These are phyloP conservation scores for Galaxias olidus DNA, from an alignment of 2,797 vertebrate species.

Conservation along the genomic window DNA sequence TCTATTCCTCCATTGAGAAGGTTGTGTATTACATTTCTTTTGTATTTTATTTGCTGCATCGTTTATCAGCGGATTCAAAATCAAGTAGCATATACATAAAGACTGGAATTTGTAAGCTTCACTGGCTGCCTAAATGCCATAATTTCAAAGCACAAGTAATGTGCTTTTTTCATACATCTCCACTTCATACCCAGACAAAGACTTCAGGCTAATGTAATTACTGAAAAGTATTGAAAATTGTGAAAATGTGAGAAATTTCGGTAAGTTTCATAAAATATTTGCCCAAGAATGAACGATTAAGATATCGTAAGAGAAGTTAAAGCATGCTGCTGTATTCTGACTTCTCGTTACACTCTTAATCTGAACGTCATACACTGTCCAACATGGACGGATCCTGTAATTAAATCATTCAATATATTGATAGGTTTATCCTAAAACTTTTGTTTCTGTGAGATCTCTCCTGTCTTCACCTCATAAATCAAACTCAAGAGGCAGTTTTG, in stretches of 20 bases:
- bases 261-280: too few relatives aligned
- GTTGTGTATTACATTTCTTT: too few relatives aligned
- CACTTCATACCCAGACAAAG: conserved; percentile 20
- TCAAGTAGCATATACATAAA: too few relatives aligned
- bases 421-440: conserved; percentile 20
- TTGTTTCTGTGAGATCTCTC: neutral
- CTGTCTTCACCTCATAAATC: conserved; percentile 1
- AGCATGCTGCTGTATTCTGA: conserved; percentile 7
- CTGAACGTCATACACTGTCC: conserved; percentile 15
- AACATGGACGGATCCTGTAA: conserved; percentile 18
- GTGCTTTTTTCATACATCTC: conserved; percentile 39
- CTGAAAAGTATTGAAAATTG: too few relatives aligned
- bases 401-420: conserved; percentile 23
- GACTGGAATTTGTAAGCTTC: too few relatives aligned
- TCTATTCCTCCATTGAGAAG: too few relatives aligned
- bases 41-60: too few relatives aligned
- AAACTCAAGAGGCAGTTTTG: neutral
- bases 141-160: conserved; percentile 24
- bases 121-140: too few relatives aligned
- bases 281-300: too few relatives aligned
- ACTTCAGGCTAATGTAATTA: too few relatives aligned
- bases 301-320: conserved; percentile 28
- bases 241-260: too few relatives aligned
- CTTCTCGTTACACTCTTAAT: conserved; percentile 23
- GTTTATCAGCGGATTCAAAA: too few relatives aligned